Base-by-base conservation (phyloP, 1,140 invertebrate species). In the Uloborus diversus region DNA sequence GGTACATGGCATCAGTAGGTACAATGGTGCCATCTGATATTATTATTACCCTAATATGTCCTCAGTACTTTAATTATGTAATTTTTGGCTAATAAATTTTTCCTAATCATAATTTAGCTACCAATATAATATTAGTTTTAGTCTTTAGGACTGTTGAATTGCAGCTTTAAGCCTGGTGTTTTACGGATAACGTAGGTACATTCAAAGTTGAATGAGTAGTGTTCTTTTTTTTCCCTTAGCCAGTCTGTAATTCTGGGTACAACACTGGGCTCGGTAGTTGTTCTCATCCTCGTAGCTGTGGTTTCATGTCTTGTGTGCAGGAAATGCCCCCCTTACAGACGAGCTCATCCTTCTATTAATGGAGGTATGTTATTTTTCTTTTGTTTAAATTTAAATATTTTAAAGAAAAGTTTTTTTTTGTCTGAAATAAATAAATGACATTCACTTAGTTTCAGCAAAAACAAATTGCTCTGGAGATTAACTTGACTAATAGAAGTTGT, bases 241-340 rank as follows among this genome's bases (percentile, higher is more conserved):
- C 76, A 86, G 35, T 84, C 86, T 27, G 78, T 86, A 25, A 28
- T 86, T 7, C 76, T 86, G 33, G 86, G 85, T 28, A 83, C 85
- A 11, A 82, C 85, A 9, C 82, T 86, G 23, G 86, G 86, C 0
- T 83, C 83, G 13, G 82, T 84, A n/a, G 82, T 85, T 3, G 84
- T 84, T 17, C 57, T 85, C 14, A 71, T 84, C 7, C 69, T 86
- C 62, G 79, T 86, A 17, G 83, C 83, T 20, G 64, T 86, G 1
- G 83, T 85, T 5, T 83, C 84, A 57, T 86, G 86, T 69, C 81
- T 86, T 51, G 81, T 85, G 56, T 86, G 86, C 70, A 83, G 84
- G 25, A 84, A 85, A 64, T 86, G 86, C 78, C 79, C 85, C 4
- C 82, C 84, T 14, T 85, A 86, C 82, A 84, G 83, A 75, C 85